A percentile compares a stretch with the other conserved stretches of the same genome.
Conservation (phyloP, 2,113 vertebrate genomes). For the Nibea albiflora region DNA sequence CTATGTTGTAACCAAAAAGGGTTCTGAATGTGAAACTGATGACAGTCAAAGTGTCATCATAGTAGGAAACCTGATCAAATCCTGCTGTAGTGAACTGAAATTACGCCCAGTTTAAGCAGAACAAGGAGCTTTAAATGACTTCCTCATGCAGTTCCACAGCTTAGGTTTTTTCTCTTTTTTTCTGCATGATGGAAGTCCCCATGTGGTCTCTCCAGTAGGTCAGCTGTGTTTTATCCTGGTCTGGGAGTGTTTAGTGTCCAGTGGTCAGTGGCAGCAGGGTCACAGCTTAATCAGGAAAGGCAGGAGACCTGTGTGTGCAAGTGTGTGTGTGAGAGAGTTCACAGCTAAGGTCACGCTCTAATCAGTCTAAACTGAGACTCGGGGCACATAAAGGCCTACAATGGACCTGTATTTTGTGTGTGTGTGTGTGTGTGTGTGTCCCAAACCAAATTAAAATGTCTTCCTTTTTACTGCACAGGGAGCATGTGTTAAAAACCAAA, state of each 20-base stretch:
- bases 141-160: constrained; percentile 61
- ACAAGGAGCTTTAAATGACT: constrained; percentile 65
- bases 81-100: constrained; percentile 4
- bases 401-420: background rate
- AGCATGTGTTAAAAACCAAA: constrained; percentile 16
- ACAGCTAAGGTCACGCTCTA: constrained; percentile 72
- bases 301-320: constrained; percentile 50
- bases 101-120: constrained; percentile 27
- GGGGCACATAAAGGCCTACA: constrained; percentile 36
- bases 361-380: constrained; percentile 70
- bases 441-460: constrained; percentile 35
- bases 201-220: constrained; percentile 50
- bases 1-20: background rate
- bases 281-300: constrained; percentile 68
- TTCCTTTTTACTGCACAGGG: constrained; percentile 17
- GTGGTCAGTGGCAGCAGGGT: constrained; percentile 74
- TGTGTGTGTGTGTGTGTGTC: constrained; percentile 17
- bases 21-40: background rate
- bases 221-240: constrained; percentile 60
- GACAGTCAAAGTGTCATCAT: constrained; percentile 22
- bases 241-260: constrained; percentile 77
- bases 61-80: background rate
- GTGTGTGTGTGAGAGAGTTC: constrained; percentile 39
- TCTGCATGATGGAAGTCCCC: constrained; percentile 47
- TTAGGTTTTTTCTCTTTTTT: background rate